These are phyloP conservation scores for Eulemur rufifrons DNA, from an alignment of 2,113 vertebrate species.

Conservation along the genomic window DNA sequence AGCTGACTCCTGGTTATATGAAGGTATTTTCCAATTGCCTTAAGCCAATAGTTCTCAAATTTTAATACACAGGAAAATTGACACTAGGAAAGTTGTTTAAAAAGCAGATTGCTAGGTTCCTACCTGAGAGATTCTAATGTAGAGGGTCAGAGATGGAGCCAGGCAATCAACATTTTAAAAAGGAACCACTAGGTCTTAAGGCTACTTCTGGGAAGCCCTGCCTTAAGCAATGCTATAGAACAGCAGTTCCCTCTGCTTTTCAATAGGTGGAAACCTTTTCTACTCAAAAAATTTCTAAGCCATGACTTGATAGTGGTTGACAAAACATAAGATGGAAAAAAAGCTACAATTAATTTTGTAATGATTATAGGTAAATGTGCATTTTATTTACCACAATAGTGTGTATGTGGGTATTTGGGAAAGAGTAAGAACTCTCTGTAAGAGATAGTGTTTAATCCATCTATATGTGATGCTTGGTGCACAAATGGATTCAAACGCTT, in stretches of 20 bases:
- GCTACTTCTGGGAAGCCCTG: background rate
- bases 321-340: slow-evolving; percentile 7
- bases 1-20: background rate
- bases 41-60: background rate
- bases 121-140: background rate
- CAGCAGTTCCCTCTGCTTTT: background rate
- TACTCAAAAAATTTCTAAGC: slow-evolving; percentile 20
- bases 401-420: background rate
- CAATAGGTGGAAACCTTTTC: background rate
- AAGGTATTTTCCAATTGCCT: background rate
- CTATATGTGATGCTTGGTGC: background rate
- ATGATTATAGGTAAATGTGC: background rate
- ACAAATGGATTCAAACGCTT: background rate
- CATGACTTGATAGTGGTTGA: background rate
- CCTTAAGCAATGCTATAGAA: background rate
- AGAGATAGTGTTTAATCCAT: background rate
- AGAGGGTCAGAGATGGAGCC: background rate
- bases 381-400: background rate
- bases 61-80: background rate
- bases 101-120: background rate
- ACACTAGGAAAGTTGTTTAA: background rate
- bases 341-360: background rate
- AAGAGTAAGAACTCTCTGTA: background rate
- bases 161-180: background rate
- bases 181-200: background rate